phyloP scores from a whole-genome alignment of 2,113 vertebrate genomes.

The Hippolais icterina region DNA sequence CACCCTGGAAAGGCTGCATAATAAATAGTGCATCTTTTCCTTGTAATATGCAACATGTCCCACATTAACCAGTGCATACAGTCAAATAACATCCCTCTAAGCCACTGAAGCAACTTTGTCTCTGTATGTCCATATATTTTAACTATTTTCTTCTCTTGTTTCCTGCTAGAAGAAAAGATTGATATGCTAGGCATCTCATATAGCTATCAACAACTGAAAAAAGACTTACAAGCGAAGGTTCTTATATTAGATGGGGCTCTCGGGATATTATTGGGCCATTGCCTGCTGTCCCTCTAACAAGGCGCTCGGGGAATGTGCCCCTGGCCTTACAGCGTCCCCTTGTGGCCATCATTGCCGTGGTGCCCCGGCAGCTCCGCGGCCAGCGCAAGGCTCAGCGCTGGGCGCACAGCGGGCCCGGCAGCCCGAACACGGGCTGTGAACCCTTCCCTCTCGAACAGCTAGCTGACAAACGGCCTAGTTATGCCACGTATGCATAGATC shows the following conservation, averaged over 20 bases:
- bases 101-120: neutral
- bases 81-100: neutral
- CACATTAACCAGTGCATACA: neutral
- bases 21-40: neutral
- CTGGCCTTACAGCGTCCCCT: neutral
- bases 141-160: neutral
- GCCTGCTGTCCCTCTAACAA: neutral
- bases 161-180: neutral
- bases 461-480: neutral
- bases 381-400: rapidly evolving
- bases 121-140: neutral
- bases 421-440: neutral
- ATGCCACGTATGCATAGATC: neutral
- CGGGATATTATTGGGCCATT: neutral
- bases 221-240: neutral
- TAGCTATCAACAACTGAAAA: neutral
- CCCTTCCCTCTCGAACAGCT: neutral
- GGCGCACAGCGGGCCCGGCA: neutral
- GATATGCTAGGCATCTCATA: neutral
- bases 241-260: neutral
- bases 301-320: neutral
- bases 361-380: neutral
- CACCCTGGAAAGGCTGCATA: neutral
- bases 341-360: neutral
- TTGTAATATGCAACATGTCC: neutral